phyloP scores from a whole-genome alignment of 2,888 invertebrate species.

The Sminthurinus aureus region DNA sequence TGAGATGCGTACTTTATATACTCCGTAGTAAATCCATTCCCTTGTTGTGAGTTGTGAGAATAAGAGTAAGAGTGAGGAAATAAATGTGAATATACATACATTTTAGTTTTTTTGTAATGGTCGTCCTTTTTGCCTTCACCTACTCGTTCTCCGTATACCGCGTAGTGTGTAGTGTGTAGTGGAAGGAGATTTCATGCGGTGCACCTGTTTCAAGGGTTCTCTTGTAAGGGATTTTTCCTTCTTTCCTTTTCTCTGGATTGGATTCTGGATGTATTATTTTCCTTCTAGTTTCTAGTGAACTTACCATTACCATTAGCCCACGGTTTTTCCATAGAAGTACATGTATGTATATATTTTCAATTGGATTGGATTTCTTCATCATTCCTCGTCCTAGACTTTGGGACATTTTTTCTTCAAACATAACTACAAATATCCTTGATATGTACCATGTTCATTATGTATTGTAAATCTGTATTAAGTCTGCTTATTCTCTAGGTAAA shows the following conservation, averaged over 20 bases:
- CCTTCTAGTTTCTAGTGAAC: constrained; percentile 3
- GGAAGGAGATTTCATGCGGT: constrained; percentile 33
- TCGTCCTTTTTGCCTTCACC: background rate
- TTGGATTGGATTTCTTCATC: background rate
- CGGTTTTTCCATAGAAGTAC: constrained; percentile 5
- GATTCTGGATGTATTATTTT: constrained; percentile 15
- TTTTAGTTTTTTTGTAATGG: background rate
- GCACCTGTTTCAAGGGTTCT: constrained; percentile 42
- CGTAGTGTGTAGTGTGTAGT: background rate
- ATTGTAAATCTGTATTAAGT: too few species aligned
- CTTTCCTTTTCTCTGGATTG: constrained; percentile 32
- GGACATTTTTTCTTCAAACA: constrained; percentile 38
- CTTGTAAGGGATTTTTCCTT: constrained; percentile 31
- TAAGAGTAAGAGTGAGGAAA: background rate
- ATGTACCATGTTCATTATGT: too few species aligned
- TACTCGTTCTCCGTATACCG: background rate
- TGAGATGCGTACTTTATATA: too few species aligned
- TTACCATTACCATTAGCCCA: background rate
- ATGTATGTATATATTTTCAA: constrained; percentile 15
- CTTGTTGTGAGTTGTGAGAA: constrained; percentile 18
- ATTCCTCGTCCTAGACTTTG: background rate
- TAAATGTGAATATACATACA: background rate
- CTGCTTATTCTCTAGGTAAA: too few species aligned
- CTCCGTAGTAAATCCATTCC: background rate
- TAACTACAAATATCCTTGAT: too few species aligned